These are phyloP conservation scores for Rhopilema esculentum DNA, from an alignment of 30 jellyfish, hydroid and myxozoan genomes.

Conservation along the genomic window DNA sequence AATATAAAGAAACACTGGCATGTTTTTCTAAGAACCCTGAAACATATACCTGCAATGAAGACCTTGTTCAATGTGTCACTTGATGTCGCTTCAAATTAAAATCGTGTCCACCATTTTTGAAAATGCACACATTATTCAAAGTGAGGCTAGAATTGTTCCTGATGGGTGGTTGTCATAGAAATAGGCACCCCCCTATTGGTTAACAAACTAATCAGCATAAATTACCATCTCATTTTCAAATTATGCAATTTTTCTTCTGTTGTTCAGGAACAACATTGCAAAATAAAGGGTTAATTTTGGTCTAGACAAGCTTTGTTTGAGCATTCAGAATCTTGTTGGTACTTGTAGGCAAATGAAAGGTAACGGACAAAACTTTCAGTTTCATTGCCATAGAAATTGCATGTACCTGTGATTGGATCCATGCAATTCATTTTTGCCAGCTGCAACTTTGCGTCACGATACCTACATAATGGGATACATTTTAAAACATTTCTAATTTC, in stretches of 20 bases:
- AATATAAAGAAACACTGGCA: not conserved
- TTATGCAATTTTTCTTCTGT: not conserved
- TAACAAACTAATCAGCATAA: not conserved
- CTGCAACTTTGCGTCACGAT: slow-evolving; percentile 15
- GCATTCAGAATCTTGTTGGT: slow-evolving; percentile 22
- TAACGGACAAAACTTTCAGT: slow-evolving; percentile 4
- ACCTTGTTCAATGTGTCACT: slow-evolving; percentile 1
- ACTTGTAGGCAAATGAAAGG: slow-evolving; percentile 31
- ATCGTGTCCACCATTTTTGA: slow-evolving; percentile 21
- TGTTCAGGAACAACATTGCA: not conserved
- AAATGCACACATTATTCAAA: not conserved
- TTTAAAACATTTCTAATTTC: not conserved
- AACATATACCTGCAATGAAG: slow-evolving; percentile 10
- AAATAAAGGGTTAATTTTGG: slow-evolving; percentile 4
- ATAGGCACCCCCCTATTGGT: slow-evolving; percentile 13
- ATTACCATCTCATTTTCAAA: not conserved
- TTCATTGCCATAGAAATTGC: slow-evolving; percentile 12
- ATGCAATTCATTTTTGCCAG: slow-evolving; percentile 12
- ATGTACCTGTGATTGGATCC: slow-evolving; percentile 29
- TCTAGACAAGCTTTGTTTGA: slow-evolving; percentile 17
- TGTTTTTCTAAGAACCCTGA: not conserved
- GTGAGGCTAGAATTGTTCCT: slow-evolving; percentile 5
- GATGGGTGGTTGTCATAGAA: not conserved
- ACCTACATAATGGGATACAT: slow-evolving; percentile 16
- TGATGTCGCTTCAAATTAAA: not conserved